Evolutionary conservation across 2,888 invertebrate genomes (phyloP), one percentile per base, ranked within the genome.

Genomic region (Brachyptera putata): DNA sequence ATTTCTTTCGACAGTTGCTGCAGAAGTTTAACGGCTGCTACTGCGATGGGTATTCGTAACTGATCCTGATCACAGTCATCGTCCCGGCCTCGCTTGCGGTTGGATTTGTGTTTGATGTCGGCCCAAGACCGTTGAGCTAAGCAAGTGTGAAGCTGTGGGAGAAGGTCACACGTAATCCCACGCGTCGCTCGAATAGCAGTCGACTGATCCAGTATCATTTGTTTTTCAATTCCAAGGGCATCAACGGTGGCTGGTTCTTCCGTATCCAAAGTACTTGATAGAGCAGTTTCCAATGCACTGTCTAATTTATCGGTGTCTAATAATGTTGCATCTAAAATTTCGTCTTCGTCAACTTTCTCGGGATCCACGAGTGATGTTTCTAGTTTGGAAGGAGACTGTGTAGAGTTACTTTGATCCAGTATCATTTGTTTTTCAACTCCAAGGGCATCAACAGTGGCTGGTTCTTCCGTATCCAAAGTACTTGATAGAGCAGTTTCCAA

Each of bases 61-160:
- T 95, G 85, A 70, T 97, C 95, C 65, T 95, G 91, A 69, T 91
- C 88, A 71, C 97, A 95, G n/a, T 88, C 84, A 68, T 86, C 87
- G 7, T 80, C 74, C 21, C 84, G 81, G 1, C 80, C 80, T 30
- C 80, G 82, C 58, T 84, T 85, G 1, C 87, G 82, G 70, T 91
- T 91, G 0, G 88, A 74, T 70, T 91, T 91, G 71, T 93, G 92
- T 11, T 85, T 85, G 26, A 76, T 80, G 66, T 92, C 92, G 65
- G 86, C 84, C 5, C 82, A 83, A 0, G 87, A 87, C n/a, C 67
- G 63, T 72, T 86, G 76, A 61, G 84, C 82, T 0, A 91, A 81
- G 16, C 83, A 80, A 71, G 85, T 83, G 71, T 92, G 87, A 1
- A 97, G 75, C 63, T 90, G 87, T 0, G 94, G 94, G 63, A 97